These are phyloP conservation scores for human (Homo sapiens) DNA, from an alignment of 2,113 vertebrate genomes.

Conservation along the genomic window GRCh38 chr2:212769501-212770000, in stretches of 20 bases:
- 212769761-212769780: background rate
- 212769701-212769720: background rate
- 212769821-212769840: background rate
- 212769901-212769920: background rate
- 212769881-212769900: background rate
- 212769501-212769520: background rate
- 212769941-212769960: background rate
- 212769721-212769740: background rate
- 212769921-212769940: background rate
- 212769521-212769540: background rate
- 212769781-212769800: background rate
- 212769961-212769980: background rate
- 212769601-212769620: background rate
- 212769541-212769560: background rate
- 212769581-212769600: background rate
- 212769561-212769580: constrained; percentile 1
- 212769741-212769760: background rate
- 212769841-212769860: background rate
- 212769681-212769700: background rate
- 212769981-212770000: background rate
- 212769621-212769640: background rate
- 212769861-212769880: background rate
- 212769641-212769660: background rate
- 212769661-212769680: background rate
- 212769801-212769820: background rate